Evolutionary conservation across 2,888 invertebrate genomes (phyloP).

Genomic region (Rhynchonema sp.): DNA sequence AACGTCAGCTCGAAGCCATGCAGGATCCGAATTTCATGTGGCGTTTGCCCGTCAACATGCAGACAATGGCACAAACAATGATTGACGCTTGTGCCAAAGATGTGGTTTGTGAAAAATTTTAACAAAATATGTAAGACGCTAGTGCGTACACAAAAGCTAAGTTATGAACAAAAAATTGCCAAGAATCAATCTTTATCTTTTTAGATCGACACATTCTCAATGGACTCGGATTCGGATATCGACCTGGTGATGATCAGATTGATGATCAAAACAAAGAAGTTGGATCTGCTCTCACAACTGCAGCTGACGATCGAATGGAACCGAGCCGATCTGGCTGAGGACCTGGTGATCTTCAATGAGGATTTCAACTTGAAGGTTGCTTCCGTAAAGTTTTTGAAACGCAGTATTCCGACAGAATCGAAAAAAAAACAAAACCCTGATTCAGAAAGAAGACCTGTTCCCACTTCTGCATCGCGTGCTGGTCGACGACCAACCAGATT

Average conservation of each 20-base stretch:
- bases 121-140: no score
- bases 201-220: background rate
- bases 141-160: no score
- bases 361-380: background rate
- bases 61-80: background rate
- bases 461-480: background rate
- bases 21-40: background rate
- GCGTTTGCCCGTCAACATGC: background rate
- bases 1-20: no score
- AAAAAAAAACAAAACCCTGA: no score
- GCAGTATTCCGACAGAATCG: background rate
- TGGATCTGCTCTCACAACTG: background rate
- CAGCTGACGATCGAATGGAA: background rate
- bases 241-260: background rate
- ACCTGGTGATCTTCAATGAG: background rate
- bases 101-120: background rate
- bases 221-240: background rate
- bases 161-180: no score
- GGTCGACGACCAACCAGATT: background rate
- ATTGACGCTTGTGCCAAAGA: background rate
- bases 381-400: no score
- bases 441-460: background rate
- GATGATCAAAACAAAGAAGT: background rate
- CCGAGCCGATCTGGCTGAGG: background rate
- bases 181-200: background rate